Conservation (phyloP, 2,797 vertebrate species). For the Emydoidea blandingii region DNA sequence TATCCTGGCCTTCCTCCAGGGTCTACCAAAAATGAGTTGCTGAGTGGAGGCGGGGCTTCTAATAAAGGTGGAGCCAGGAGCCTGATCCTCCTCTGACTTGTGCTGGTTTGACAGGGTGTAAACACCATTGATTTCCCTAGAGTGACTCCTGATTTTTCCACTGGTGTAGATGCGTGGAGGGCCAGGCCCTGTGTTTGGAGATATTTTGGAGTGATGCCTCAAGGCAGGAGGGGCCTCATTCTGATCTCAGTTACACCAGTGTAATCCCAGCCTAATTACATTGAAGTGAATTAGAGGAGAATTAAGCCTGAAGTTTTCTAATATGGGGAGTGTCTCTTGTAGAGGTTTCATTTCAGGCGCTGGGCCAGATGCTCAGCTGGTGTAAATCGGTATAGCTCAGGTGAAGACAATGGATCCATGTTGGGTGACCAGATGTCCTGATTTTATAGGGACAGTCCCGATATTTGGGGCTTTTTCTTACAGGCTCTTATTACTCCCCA, state of each 20-base stretch:
- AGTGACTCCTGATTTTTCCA: not conserved
- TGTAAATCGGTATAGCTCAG: not conserved
- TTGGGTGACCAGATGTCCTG: not conserved
- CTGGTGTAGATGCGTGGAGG: not conserved
- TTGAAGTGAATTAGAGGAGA: not conserved
- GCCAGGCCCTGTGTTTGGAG: not conserved
- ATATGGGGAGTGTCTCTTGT: not conserved
- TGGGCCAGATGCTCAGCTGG: not conserved
- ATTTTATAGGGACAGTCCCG: no score
- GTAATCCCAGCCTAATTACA: not conserved
- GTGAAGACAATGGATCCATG: not conserved
- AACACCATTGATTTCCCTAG: not conserved
- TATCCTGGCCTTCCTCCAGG: not conserved
- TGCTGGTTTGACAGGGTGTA: not conserved
- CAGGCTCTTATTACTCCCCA: no score
- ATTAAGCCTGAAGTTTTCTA: not conserved
- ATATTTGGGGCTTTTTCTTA: no score
- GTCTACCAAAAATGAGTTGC: no score
- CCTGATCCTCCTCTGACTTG: not conserved
- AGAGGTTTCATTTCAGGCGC: not conserved
- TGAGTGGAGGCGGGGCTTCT: not conserved
- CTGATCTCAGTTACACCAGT: not conserved
- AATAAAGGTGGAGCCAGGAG: not conserved
- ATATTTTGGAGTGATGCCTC: not conserved
- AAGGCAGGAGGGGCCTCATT: not conserved